Conservation (phyloP, 1,140 invertebrate species). For the Asobara japonica region DNA sequence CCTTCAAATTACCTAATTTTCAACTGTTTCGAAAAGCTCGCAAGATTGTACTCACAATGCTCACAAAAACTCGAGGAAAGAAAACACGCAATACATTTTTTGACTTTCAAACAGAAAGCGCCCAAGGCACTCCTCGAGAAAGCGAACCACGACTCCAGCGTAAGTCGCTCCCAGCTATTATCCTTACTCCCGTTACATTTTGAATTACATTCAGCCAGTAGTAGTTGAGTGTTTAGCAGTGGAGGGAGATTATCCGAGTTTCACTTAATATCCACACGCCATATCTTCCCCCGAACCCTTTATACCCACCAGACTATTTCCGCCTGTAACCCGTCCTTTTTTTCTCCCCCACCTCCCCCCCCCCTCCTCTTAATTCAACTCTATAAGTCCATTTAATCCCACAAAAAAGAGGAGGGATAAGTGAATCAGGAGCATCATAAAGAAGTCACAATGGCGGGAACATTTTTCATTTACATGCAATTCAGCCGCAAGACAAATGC, state of each 20-base stretch:
- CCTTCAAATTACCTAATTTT: too few species aligned
- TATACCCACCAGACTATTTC: not conserved
- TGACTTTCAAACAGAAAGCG: not conserved
- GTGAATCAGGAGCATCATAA: conserved; percentile 9
- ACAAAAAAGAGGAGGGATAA: not conserved
- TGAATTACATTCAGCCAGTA: conserved; percentile 5
- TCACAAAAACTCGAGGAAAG: not conserved
- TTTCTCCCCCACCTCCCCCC: not conserved
- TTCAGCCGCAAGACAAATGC: conserved; percentile 15
- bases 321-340: not conserved
- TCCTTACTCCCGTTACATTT: not conserved
- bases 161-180: not conserved
- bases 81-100: not conserved
- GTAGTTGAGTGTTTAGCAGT: conserved; percentile 1
- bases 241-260: conserved; percentile 4
- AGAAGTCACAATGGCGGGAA: not conserved
- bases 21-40: too few species aligned
- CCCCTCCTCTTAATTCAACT: not conserved
- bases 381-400: not conserved
- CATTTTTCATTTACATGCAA: conserved; percentile 9
- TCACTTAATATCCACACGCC: conserved; percentile 13
- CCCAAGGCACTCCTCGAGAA: not conserved
- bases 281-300: conserved; percentile 1
- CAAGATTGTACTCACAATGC: too few species aligned
- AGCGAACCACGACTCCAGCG: not conserved